A percentile compares a stretch with the other conserved stretches of the same genome.
These are phyloP conservation scores for Agrypnus murinus DNA, from an alignment of 2,888 invertebrate genomes.

Conservation along the genomic window DNA sequence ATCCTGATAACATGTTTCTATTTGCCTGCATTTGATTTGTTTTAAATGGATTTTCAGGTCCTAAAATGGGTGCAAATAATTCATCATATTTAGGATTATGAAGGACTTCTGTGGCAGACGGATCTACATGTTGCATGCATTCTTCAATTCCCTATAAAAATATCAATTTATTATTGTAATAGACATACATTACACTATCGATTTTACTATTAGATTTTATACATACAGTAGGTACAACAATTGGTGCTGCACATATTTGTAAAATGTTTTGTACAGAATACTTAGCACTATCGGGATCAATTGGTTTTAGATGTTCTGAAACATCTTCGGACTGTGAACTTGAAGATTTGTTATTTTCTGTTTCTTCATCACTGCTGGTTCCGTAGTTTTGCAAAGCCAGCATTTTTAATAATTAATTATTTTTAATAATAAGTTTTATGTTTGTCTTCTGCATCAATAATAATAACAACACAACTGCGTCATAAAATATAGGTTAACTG, in stretches of 20 bases:
- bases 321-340: conserved; percentile 64
- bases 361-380: conserved; percentile 82
- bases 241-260: conserved; percentile 87
- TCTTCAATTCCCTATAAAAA: conserved; percentile 80
- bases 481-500: no score
- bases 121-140: conserved; percentile 83
- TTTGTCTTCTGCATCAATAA: no score
- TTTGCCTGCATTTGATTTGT: conserved; percentile 91
- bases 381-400: conserved; percentile 84
- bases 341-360: conserved; percentile 69
- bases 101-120: conserved; percentile 85
- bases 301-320: conserved; percentile 75
- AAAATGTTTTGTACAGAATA: conserved; percentile 78
- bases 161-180: neutral
- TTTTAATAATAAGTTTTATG: no score
- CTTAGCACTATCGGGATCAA: conserved; percentile 72
- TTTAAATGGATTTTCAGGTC: conserved; percentile 95
- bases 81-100: conserved; percentile 97
- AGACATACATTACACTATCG: neutral
- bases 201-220: neutral
- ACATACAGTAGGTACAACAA: conserved; percentile 86
- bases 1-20: conserved; percentile 95
- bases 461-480: no score
- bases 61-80: conserved; percentile 91
- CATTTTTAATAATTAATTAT: conserved; percentile 72